Evolutionary conservation across 2,113 vertebrate species (phyloP), one percentile per base, ranked within the genome.

Genomic region (Oncorhynchus clarkii): DNA sequence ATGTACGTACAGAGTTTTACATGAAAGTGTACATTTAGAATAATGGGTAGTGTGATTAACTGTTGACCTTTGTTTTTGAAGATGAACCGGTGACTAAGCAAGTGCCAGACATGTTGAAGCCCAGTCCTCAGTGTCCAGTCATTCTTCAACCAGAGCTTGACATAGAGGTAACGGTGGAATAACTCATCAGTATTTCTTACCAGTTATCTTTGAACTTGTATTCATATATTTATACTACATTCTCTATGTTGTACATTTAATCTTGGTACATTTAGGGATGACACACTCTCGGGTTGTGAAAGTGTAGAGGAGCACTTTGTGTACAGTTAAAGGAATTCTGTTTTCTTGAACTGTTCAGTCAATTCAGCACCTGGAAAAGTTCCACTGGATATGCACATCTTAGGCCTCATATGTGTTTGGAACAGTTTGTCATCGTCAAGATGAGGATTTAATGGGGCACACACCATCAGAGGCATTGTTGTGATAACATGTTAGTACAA

Each of bases 141-240:
- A 79, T 91, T 18, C 0, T 88, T 8, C 85, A 89, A 39, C 89
- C 91, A 0, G 85, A 92, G 73, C 88, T 92, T 1, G 90, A 94
- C 77, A 14, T 92, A 1, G 91, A 93, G 88, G 93, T 92, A 73
- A 85, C 85, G 3, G 0, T 75, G 16, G 26, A 69, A 1, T 26
- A n/a, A 54, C 16, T 54, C 51, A 54, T 34, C n/a, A 72, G 51
- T 18, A 54, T 54, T 54, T 54, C 51, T 54, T 54, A 54, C 14
- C 12, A 54, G 51, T 54, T 54, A 54, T 54, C 51, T 54, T 54
- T 54, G 51, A 18, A 54, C 51, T 54, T 54, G 49, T 54, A 45
- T 39, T 8, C 34, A 39, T 45, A 45, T 45, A 45, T 45, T 45
- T 45, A 64, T 5, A 11, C 5, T 45, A 45, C 65, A 66, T 65